phyloP scores from a whole-genome alignment of 2,888 invertebrate species.

The Drosophila kuntzei region DNA sequence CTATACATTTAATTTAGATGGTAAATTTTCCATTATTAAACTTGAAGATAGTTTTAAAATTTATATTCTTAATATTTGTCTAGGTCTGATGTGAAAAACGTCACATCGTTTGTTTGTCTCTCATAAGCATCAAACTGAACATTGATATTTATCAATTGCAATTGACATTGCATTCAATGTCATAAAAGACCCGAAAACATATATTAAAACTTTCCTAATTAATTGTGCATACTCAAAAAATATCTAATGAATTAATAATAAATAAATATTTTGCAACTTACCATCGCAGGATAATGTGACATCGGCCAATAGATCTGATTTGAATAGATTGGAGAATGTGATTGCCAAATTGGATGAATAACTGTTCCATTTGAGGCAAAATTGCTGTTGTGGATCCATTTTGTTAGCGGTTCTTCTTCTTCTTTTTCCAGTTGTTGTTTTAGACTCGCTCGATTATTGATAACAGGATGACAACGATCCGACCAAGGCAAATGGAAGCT shows the following conservation, averaged over 20 bases:
- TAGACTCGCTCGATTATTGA: constrained; percentile 17
- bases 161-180: constrained; percentile 28
- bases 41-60: background rate
- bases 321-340: constrained; percentile 96
- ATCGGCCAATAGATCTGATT: constrained; percentile 96
- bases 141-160: constrained; percentile 4
- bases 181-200: background rate
- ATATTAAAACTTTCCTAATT: too few species aligned
- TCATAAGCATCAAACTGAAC: background rate
- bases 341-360: constrained; percentile 97
- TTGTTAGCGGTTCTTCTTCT: constrained; percentile 41
- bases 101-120: background rate
- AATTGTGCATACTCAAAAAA: too few species aligned
- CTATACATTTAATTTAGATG: background rate
- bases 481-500: constrained; percentile 52
- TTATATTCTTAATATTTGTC: background rate
- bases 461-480: constrained; percentile 29
- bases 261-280: constrained; percentile 86
- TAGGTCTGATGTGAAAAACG: background rate
- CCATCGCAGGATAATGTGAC: constrained; percentile 97
- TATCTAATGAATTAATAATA: background rate
- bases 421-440: constrained; percentile 12
- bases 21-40: background rate
- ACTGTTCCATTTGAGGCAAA: constrained; percentile 98
- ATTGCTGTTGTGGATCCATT: constrained; percentile 98